Base-by-base conservation (phyloP, 2,797 vertebrate species). In the Alosa sapidissima region DNA sequence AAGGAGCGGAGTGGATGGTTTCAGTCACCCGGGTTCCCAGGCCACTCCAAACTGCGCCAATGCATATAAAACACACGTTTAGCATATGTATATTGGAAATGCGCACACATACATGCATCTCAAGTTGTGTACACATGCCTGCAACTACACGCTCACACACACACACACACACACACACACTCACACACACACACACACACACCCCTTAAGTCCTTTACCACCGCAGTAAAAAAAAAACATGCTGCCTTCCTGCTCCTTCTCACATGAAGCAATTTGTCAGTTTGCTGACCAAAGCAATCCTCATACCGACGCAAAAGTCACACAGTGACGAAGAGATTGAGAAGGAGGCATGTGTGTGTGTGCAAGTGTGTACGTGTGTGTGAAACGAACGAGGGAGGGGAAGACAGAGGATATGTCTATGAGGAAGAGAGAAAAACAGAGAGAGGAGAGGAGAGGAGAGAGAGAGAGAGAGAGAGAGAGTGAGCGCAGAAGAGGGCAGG, bases 231-330 rank as follows among this genome's bases (percentile, higher is more conserved):
- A 11, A 51, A 55, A 47, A 45, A 78, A 78, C 45, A 21, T 41
- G 62, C 16, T n/a, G 48, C 78, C 68, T 48, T 68, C 52, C 28
- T 21, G 36, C 81, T 81, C 81, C 16, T 58, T 51, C 49, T 82
- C 83, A 84, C 62, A 83, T 36, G 68, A 24, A 54, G 51, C 82
- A 85, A 84, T 88, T 68, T 87, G 45, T 87, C 88, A 62, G 85
- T 87, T 85, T 88, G 82, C 86, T 87, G 75, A 87, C 84, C 84
- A 82, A 81, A 86, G 83, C 82, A 82, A 86, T 87, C 62, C 51
- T 86, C 83, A 84, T 28, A 68, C 24, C 81, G 19, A 58, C 87
- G 87, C 84, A 87, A 84, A 85, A 84, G 84, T 82, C 85, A 89
- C 52, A 85, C 45, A 78, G 48, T 54, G 51, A 78, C 16, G 75